Base-by-base conservation (phyloP, 2,888 invertebrate genomes). In the Dicycla oo region DNA sequence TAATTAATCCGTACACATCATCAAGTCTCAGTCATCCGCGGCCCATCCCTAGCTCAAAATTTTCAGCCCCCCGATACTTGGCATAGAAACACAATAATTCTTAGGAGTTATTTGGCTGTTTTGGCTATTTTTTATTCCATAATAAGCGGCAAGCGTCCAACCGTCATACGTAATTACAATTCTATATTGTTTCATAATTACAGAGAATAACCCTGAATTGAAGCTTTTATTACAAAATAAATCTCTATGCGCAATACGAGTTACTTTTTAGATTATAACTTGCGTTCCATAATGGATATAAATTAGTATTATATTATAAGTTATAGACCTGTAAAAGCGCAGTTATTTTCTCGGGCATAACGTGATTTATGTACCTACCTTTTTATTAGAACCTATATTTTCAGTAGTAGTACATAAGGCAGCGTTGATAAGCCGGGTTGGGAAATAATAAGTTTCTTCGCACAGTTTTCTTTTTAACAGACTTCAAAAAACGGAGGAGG, bases 201-300 rank as follows among this genome's bases (percentile, higher is more conserved):
- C 63, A 47, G 6, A 49, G 43, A 23, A 13, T 10, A 61, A 20
- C 20, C 20, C 20, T 30, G 40, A 73, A 75, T 72, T 72, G 23
- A 47, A 45, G 57, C 13, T 63, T 62, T 43, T 58, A 20, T 47
- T 53, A 43, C 51, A 49, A 60, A 75, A 18, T n/a, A 68, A 49
- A 53, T 75, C 47, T 3, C 26, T 56, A 13, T n/a, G 15, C 75
- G 18, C 13, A 23, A n/a, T 71, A 71, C 23, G 2, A 54, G 34
- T 30, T 26, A 45, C 30, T 64, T 72, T 62, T 57, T 7, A 30
- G n/a, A 80, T 80, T 64, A 71, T 54, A 57, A 63, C 53, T 57
- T 67, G 62, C 34, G 47, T 70, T 68, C 30, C 49, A n/a, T 81
- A 82, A 82, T 80, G 80, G 67, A 80, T 75, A 83, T 73, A 65